Evolutionary conservation across 53 echinoderm and acorn worm genomes (phyloP).

Genomic region (Apostichopus leukothele): DNA sequence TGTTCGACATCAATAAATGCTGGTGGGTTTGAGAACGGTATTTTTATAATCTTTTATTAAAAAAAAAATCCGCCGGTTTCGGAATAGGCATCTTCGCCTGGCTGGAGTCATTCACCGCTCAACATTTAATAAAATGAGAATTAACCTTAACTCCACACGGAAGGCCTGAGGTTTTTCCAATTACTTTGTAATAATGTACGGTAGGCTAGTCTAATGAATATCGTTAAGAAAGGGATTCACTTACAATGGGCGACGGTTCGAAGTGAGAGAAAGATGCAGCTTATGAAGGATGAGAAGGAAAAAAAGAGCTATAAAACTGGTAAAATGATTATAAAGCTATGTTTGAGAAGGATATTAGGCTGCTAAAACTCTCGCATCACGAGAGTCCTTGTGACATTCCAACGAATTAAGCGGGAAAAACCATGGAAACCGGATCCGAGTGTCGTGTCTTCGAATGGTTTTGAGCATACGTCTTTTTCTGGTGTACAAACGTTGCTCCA

Average conservation of each 20-base stretch:
- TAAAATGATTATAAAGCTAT: constrained; percentile 30
- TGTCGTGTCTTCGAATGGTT: constrained; percentile 17
- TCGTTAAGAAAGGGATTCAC: constrained; percentile 23
- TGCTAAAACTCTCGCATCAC: constrained; percentile 5
- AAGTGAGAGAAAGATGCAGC: neutral
- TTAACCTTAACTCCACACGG: constrained; percentile 44
- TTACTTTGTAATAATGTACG: constrained; percentile 42
- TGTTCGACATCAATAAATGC: neutral
- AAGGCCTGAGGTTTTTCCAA: constrained; percentile 42
- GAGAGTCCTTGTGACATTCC: constrained; percentile 10
- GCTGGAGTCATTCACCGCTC: constrained; percentile 41
- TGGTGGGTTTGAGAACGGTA: neutral
- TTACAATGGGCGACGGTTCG: constrained; percentile 9
- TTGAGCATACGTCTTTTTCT: neutral
- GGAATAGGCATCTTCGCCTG: neutral
- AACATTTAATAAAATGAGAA: constrained; percentile 47
- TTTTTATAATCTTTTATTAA: neutral
- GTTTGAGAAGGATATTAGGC: constrained; percentile 37
- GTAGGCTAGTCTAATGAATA: constrained; percentile 34
- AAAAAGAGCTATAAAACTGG: neutral
- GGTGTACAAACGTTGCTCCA: no score
- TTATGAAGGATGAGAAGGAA: neutral
- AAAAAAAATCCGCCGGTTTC: neutral
- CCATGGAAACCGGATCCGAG: neutral
- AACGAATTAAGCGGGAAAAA: constrained; percentile 12